phyloP scores from a whole-genome alignment of 37 sponge, comb jelly and placozoan genomes.

The Hexactinellida sp. region DNA sequence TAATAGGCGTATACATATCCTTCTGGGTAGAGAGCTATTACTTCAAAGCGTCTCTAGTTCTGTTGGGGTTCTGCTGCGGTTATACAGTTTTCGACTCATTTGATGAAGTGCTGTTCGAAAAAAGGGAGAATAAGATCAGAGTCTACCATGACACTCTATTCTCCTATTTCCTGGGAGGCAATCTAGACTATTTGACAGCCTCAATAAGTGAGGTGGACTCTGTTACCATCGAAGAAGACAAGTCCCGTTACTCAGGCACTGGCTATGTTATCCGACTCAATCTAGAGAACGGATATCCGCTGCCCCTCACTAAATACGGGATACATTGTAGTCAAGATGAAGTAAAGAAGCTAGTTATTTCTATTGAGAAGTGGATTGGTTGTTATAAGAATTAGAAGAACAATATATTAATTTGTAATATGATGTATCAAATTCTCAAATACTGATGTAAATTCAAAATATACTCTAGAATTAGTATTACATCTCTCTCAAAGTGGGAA shows the following conservation, averaged over 20 bases:
- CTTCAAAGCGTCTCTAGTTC: neutral
- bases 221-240: neutral
- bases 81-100: neutral
- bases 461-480: too few relatives aligned
- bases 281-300: neutral
- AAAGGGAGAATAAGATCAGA: neutral
- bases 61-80: neutral
- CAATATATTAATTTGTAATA: too few relatives aligned
- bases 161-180: neutral
- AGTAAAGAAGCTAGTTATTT: neutral
- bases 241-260: conserved; percentile 1
- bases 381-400: too few relatives aligned
- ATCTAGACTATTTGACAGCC: neutral
- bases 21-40: conserved; percentile 1
- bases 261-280: neutral
- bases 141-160: neutral
- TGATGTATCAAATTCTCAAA: too few relatives aligned
- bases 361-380: neutral
- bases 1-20: neutral
- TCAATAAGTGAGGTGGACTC: neutral
- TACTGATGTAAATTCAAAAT: too few relatives aligned
- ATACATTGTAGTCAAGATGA: neutral
- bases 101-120: neutral
- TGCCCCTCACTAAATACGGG: neutral
- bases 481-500: too few relatives aligned